Percentiles rank a stretch among this genome's conserved stretches.
These are phyloP conservation scores for Bombus difficillimus DNA, from an alignment of 1,140 invertebrate genomes.

Conservation along the genomic window DNA sequence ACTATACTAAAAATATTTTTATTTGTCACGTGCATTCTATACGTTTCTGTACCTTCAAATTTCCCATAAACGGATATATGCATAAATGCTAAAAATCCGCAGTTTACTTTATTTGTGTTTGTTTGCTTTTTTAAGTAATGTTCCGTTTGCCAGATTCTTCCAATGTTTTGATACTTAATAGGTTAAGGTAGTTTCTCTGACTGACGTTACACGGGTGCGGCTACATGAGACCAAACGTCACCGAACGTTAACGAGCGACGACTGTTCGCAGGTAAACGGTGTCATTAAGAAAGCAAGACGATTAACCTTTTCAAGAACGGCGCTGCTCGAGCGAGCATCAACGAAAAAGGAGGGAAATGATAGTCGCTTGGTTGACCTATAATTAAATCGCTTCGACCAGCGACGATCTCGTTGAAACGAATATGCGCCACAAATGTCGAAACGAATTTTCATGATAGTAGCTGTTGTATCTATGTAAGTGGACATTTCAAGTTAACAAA, in stretches of 20 bases:
- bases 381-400: constrained; percentile 18
- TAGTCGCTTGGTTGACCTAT: constrained; percentile 27
- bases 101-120: too few relatives aligned
- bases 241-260: constrained; percentile 47
- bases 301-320: constrained; percentile 55
- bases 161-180: too few relatives aligned
- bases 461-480: too few relatives aligned
- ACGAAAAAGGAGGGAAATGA: constrained; percentile 29
- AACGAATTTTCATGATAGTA: background rate
- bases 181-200: constrained; percentile 36
- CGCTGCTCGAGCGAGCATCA: background rate
- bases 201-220: constrained; percentile 63
- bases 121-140: background rate
- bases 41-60: too few relatives aligned
- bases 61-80: too few relatives aligned
- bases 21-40: too few relatives aligned
- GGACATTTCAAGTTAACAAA: background rate
- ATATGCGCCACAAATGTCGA: background rate
- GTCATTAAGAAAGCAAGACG: constrained; percentile 47
- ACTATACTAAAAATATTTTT: too few relatives aligned
- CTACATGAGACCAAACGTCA: constrained; percentile 23
- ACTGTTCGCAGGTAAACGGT: constrained; percentile 19
- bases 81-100: too few relatives aligned
- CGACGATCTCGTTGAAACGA: background rate
- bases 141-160: too few relatives aligned